A percentile compares a stretch with the other conserved stretches of the same genome.
Conservation (phyloP, 2,888 invertebrate genomes). For the Dynastes tityus region DNA sequence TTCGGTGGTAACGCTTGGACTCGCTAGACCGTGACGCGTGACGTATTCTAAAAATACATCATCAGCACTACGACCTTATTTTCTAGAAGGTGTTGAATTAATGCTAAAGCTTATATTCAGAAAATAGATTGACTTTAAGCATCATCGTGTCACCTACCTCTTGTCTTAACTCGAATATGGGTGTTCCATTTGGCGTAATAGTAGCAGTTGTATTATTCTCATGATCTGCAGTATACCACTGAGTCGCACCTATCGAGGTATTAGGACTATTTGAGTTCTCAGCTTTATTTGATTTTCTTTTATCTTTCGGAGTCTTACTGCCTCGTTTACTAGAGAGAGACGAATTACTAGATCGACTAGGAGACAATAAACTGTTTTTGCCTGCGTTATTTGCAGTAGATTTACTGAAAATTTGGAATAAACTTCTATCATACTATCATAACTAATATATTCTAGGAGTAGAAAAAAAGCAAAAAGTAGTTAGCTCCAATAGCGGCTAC, state of each 20-base stretch:
- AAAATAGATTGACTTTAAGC: no score
- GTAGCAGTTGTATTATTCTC: slow-evolving; percentile 56
- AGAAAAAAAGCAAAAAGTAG: background rate
- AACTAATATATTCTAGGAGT: slow-evolving; percentile 27
- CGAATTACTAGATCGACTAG: slow-evolving; percentile 60
- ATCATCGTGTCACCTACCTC: no score
- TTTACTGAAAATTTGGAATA: slow-evolving; percentile 62
- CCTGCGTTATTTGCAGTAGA: slow-evolving; percentile 59
- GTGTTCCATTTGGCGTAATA: slow-evolving; percentile 35
- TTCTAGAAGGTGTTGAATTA: no score
- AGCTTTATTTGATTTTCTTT: slow-evolving; percentile 68
- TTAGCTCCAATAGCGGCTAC: slow-evolving; percentile 29
- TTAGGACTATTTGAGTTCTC: slow-evolving; percentile 62
- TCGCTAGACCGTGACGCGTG: no score
- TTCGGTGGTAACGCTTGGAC: no score
- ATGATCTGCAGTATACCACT: slow-evolving; percentile 75
- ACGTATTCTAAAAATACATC: no score
- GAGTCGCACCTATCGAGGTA: slow-evolving; percentile 66
- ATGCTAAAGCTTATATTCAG: no score
- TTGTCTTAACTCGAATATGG: no score
- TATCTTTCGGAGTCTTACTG: slow-evolving; percentile 67
- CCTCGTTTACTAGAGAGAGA: slow-evolving; percentile 62
- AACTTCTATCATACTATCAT: slow-evolving; percentile 32
- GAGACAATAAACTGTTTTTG: slow-evolving; percentile 64
- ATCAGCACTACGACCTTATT: no score